Evolutionary conservation across 2,113 vertebrate genomes (phyloP), one percentile per base, ranked within the genome.

Genomic region (Nicator chloris): DNA sequence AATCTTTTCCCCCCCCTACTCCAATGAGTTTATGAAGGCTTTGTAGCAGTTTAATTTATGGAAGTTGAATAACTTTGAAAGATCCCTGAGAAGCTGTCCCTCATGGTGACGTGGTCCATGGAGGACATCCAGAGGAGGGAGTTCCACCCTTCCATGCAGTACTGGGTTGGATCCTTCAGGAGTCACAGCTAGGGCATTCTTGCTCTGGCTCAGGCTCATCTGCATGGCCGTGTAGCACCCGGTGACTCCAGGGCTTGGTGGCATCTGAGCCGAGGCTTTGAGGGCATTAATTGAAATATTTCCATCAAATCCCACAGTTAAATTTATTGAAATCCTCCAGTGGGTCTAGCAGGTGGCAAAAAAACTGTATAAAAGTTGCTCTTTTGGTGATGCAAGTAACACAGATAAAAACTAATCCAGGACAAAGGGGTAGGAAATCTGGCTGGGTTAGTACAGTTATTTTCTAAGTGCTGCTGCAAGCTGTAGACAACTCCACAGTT

Each of bases 391-490:
- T 79, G 37, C 18, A 59, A 70, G 10, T 49, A 73, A 13, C 22
- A 9, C 3, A 23, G 37, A 47, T 37, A 28, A 71, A 60, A 78
- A 63, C 2, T 12, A 69, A 31, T 21, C 14, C 28, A 39, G 31
- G 3, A 54, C 37, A 53, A 91, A 60, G 13, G 27, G 56, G n/a
- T 57, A 23, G 69, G 71, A 61, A 70, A n/a, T 42, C 40, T 79
- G 45, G 15, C 56, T 89, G 24, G 47, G 53, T 70, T 86, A 28
- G 83, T 65, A 39, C 35, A 69, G 20, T 78, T 85, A 59, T 69
- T 94, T 85, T 57, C 72, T 40, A 83, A 68, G 56, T 69, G 61
- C 37, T 56, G 73, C 93, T 92, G 80, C 35, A 92, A 94, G 57
- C 23, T 83, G 37, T 16, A 87, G 61, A 11, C 2, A 45, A 16